Percentiles rank a stretch among this genome's conserved stretches.
Conservation (phyloP, 2,113 vertebrate species). For the Coryphaenoides rupestris region DNA sequence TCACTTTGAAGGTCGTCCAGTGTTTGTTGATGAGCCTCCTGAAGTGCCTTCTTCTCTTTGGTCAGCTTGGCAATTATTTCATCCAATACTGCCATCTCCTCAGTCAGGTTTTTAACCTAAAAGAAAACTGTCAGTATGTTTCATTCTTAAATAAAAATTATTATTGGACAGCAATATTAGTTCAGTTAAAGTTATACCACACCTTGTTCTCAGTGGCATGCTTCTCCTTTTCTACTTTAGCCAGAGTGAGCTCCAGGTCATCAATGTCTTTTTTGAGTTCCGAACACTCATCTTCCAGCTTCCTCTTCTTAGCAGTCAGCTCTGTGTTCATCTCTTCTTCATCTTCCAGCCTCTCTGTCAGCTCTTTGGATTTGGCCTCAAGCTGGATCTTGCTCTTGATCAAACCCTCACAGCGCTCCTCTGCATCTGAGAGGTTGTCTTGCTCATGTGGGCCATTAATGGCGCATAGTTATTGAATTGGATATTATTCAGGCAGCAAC, state of each 20-base stretch:
- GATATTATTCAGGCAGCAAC: no score
- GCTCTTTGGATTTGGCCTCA: conserved; percentile 84
- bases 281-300: conserved; percentile 43
- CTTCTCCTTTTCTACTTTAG: conserved; percentile 91
- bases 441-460: no score
- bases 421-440: conserved; percentile 78
- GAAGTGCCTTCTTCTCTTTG: no score
- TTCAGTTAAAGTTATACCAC: not conserved
- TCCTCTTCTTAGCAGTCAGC: conserved; percentile 80
- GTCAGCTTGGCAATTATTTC: no score
- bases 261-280: conserved; percentile 85
- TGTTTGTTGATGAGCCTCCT: no score
- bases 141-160: no score
- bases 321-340: conserved; percentile 86
- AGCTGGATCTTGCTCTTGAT: conserved; percentile 89
- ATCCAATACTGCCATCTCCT: no score
- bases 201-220: conserved; percentile 91
- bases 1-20: no score
- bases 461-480: no score
- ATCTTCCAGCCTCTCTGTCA: conserved; percentile 80
- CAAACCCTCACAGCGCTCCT: conserved; percentile 85
- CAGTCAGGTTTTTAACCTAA: no score
- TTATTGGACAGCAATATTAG: no score
- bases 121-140: no score
- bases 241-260: conserved; percentile 78